Evolutionary conservation across 2,888 invertebrate genomes (phyloP).

Genomic region (Protula sp.): DNA sequence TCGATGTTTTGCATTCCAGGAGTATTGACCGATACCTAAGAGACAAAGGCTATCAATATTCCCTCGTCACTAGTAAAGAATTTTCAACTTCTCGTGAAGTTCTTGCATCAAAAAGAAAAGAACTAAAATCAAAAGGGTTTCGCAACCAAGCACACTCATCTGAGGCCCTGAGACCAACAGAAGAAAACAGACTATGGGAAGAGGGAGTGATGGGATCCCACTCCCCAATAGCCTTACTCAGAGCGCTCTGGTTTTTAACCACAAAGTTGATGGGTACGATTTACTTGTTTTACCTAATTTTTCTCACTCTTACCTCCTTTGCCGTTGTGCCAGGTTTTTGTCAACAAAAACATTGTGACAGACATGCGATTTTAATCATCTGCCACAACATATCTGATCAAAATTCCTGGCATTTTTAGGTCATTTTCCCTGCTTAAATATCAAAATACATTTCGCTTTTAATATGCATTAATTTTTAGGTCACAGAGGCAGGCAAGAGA

Average conservation of each 20-base stretch:
- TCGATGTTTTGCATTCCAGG: not conserved
- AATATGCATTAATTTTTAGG: no score
- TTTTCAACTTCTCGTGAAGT: not conserved
- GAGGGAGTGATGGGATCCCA: not conserved
- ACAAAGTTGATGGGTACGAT: not conserved
- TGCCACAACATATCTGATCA: no score
- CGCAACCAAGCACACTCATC: not conserved
- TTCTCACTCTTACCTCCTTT: no score
- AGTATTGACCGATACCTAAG: not conserved
- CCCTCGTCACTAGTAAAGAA: not conserved
- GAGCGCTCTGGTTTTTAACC: not conserved
- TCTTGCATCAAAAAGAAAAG: not conserved
- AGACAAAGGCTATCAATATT: not conserved
- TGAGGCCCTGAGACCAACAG: not conserved
- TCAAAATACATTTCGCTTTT: no score
- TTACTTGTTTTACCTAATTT: not conserved
- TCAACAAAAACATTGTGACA: no score
- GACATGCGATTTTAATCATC: no score
- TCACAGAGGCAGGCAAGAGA: not conserved
- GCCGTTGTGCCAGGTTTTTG: no score
- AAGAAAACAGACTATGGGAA: not conserved
- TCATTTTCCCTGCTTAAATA: no score
- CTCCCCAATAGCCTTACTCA: not conserved
- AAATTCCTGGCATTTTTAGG: no score
- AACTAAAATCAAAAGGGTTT: not conserved